phyloP scores from a whole-genome alignment of 2,888 invertebrate species.

The Blastobasis lacticolella region DNA sequence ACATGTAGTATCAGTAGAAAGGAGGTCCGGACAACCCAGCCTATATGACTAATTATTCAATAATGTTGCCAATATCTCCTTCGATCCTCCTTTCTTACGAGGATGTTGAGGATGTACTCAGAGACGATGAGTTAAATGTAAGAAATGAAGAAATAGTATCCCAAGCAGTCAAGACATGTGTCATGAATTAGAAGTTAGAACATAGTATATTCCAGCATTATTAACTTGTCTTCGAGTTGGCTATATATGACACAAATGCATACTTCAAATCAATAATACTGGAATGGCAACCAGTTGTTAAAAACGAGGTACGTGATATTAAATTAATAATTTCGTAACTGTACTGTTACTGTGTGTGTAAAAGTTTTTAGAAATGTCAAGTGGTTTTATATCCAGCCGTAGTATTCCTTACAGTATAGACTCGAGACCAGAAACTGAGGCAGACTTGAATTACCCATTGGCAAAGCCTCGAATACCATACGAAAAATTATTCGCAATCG shows the following conservation, averaged over 20 bases:
- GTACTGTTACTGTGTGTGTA: neutral
- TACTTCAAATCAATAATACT: conserved; percentile 71
- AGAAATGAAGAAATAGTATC: conserved; percentile 83
- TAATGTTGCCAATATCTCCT: conserved; percentile 79
- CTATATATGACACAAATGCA: conserved; percentile 70
- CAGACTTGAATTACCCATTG: conserved; percentile 73
- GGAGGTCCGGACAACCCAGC: no score
- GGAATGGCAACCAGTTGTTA: conserved; percentile 67
- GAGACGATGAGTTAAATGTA: conserved; percentile 82
- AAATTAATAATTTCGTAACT: no score
- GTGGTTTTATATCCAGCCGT: conserved; percentile 69
- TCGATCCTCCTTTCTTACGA: conserved; percentile 73
- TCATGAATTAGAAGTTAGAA: conserved; percentile 71
- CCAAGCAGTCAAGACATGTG: conserved; percentile 82
- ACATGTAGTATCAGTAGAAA: conserved; percentile 78
- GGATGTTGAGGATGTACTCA: conserved; percentile 77
- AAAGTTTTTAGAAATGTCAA: conserved; percentile 62
- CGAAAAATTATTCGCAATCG: conserved; percentile 86
- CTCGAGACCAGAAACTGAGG: conserved; percentile 60
- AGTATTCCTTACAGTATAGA: conserved; percentile 68
- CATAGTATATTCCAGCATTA: conserved; percentile 71
- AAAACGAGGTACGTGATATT: conserved; percentile 52
- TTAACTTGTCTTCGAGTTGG: conserved; percentile 80
- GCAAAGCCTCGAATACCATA: conserved; percentile 83
- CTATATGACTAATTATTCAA: no score